Conservation (phyloP, 2,888 invertebrate genomes). For the Furcula furcula region DNA sequence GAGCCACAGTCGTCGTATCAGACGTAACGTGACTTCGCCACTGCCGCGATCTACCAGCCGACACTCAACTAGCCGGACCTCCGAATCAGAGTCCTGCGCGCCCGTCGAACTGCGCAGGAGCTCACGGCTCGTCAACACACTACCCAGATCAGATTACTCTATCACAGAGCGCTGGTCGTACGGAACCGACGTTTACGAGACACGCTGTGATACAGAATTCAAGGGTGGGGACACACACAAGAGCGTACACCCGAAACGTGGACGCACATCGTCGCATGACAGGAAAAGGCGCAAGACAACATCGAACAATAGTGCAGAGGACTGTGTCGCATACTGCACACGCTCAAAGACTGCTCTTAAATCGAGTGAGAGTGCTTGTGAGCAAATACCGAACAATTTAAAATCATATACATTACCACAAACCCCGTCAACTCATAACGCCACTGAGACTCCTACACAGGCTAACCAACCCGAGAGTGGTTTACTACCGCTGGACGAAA, state of each 20-base stretch:
- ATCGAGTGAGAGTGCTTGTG: conserved; percentile 69
- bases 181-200: conserved; percentile 79
- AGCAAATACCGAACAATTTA: conserved; percentile 48
- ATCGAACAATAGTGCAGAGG: conserved; percentile 53
- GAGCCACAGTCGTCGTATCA: conserved; percentile 65
- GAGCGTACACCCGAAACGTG: conserved; percentile 52
- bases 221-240: conserved; percentile 63
- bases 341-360: conserved; percentile 76
- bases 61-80: conserved; percentile 48
- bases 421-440: conserved; percentile 42
- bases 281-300: conserved; percentile 64
- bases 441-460: conserved; percentile 45
- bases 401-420: conserved; percentile 45
- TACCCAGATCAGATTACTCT: conserved; percentile 77
- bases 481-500: conserved; percentile 72
- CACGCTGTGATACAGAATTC: conserved; percentile 63
- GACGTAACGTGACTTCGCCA: conserved; percentile 68
- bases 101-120: conserved; percentile 66
- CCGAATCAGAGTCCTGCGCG: conserved; percentile 65
- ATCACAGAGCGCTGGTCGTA: conserved; percentile 82
- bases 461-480: conserved; percentile 64
- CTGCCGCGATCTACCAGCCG: conserved; percentile 61
- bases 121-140: conserved; percentile 74
- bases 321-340: conserved; percentile 74
- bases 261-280: conserved; percentile 69